These are phyloP conservation scores for Himalopsyche anomala DNA, from an alignment of 2,888 invertebrate species.

Conservation along the genomic window DNA sequence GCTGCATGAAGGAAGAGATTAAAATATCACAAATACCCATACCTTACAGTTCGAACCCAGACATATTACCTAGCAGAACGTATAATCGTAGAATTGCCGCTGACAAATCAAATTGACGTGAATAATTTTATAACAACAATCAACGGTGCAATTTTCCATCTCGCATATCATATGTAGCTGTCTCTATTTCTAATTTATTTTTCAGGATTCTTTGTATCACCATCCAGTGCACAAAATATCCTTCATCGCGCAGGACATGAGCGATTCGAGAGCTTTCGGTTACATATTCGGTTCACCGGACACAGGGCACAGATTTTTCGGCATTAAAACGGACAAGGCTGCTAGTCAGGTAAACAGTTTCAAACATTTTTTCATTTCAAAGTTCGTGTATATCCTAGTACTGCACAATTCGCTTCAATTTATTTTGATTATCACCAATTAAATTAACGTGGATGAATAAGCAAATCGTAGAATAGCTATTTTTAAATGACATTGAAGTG, in stretches of 20 bases:
- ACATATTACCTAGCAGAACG: too few species aligned
- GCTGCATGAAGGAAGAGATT: too few species aligned
- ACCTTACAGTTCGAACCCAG: too few species aligned
- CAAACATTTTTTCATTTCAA: background rate
- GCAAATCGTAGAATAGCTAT: background rate
- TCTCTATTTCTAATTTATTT: slow-evolving; percentile 59
- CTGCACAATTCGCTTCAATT: background rate
- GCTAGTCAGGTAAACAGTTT: slow-evolving; percentile 87
- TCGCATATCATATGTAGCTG: background rate
- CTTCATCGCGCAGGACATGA: slow-evolving; percentile 98
- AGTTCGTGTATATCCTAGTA: background rate
- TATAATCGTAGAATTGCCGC: too few species aligned
- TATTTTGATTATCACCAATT: slow-evolving; percentile 7
- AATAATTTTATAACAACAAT: too few species aligned
- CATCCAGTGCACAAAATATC: slow-evolving; percentile 99
- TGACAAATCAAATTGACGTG: too few species aligned
- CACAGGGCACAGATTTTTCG: slow-evolving; percentile 98
- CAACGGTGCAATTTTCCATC: background rate
- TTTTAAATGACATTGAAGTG: slow-evolving; percentile 19
- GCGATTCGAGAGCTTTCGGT: slow-evolving; percentile 97
- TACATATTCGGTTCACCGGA: slow-evolving; percentile 98
- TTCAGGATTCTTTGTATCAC: slow-evolving; percentile 94
- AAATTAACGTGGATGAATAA: background rate
- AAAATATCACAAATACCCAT: too few species aligned
- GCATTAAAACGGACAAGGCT: slow-evolving; percentile 98